Evolutionary conservation across 2,888 invertebrate species (phyloP), one percentile per base, ranked within the genome.

Genomic region (Aethes cnicana): DNA sequence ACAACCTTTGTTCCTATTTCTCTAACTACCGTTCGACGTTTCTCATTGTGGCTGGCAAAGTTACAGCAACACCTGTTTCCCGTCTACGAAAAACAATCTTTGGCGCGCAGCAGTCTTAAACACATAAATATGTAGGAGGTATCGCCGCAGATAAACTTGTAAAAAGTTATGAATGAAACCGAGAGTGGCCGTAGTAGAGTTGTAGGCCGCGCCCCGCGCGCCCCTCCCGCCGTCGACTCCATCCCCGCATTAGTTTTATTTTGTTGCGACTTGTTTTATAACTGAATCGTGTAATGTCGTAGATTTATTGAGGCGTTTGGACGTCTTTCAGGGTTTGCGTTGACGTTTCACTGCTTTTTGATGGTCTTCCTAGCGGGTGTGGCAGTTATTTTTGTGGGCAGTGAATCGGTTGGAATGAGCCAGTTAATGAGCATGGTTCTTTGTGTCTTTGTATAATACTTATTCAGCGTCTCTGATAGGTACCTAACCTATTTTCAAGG

Each of bases 161-260:
- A 89, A 90, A 90, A 90, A 90, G 90, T 90, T 90, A 90, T 90
- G 90, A 90, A 90, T 90, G 90, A 89, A 90, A 88, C 81, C 76
- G 88, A 89, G 87, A 88, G 89, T 86, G 84, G 66, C 56, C 84
- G 88, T 87, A 88, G 88, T 89, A 81, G 79, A 84, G 84, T 85
- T 84, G 86, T 86, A 84, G 80, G 67, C 74, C 61, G 66, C 70
- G 69, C 72, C 68, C 61, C 57, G 53, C 56, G 56, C 52, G 41
- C 53, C 37, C 53, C 44, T 55, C 53, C 57, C 60, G 62, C 56
- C 55, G 64, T 65, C 81, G 78, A 80, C 84, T 85, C 83, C 83
- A 81, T 84, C 78, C 74, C 83, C 80, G 81, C 85, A 85, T 87
- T 86, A 83, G 81, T 87, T 85, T 83, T 83, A 84, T 85, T 83